Percentiles rank a stretch among this genome's conserved stretches.
Evolutionary conservation across 2,113 vertebrate genomes (phyloP).

Genomic region (Gobius niger): DNA sequence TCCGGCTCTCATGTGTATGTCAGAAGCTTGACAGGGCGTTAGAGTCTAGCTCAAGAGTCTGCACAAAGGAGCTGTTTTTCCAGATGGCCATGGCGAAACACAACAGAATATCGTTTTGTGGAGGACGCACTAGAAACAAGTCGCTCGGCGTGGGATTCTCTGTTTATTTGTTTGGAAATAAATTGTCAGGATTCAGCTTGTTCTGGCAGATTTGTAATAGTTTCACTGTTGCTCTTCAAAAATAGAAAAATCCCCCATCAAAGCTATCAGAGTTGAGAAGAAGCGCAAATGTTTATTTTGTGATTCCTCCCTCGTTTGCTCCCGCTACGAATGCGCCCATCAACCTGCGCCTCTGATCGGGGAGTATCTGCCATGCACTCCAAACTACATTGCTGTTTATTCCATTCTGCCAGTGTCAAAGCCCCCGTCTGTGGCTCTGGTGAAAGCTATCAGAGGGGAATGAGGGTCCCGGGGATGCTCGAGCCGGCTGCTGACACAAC

Average conservation of each 20-base stretch:
- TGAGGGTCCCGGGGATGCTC: conserved; percentile 65
- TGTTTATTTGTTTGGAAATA: conserved; percentile 24
- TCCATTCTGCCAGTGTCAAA: conserved; percentile 66
- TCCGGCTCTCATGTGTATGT: conserved; percentile 47
- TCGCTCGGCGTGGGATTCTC: conserved; percentile 31
- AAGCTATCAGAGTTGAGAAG: conserved; percentile 44
- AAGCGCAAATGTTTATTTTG: conserved; percentile 68
- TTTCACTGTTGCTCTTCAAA: conserved; percentile 37
- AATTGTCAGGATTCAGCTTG: conserved; percentile 26
- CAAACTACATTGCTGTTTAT: conserved; percentile 76
- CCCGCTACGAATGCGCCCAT: conserved; percentile 57
- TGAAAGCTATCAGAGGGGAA: conserved; percentile 68
- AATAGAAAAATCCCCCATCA: conserved; percentile 58
- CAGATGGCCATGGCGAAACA: conserved; percentile 51
- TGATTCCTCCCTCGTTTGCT: conserved; percentile 47
- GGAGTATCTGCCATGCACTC: conserved; percentile 67
- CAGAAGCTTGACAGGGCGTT: conserved; percentile 55
- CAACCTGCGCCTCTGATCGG: conserved; percentile 66
- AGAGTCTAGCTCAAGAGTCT: conserved; percentile 46
- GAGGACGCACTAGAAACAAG: conserved; percentile 28
- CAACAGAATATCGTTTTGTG: conserved; percentile 36
- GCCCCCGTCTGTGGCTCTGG: conserved; percentile 31
- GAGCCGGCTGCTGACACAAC: conserved; percentile 71
- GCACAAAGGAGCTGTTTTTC: conserved; percentile 53
- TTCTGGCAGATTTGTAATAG: conserved; percentile 46